Evolutionary conservation across 2,888 invertebrate species (phyloP).

Genomic region (Limnephilus marmoratus): DNA sequence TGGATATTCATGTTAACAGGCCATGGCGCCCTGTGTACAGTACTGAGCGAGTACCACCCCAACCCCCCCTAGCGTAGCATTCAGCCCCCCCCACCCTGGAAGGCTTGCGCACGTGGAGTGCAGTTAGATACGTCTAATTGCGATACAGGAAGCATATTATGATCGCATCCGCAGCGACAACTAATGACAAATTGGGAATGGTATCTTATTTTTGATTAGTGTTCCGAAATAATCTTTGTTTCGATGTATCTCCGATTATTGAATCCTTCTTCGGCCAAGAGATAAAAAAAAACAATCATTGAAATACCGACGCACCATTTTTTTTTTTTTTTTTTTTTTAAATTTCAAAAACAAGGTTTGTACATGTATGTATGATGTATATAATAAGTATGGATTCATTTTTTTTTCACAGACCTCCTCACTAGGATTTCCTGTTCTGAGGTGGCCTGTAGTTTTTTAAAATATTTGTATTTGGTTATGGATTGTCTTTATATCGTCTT

Average conservation of each 20-base stretch:
- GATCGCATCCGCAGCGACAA: background rate
- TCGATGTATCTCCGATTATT: no score
- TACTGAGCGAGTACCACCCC: background rate
- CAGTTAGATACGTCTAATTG: background rate
- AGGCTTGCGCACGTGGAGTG: background rate
- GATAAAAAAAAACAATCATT: background rate
- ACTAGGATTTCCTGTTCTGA: no score
- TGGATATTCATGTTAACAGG: slow-evolving; percentile 51
- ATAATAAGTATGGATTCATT: no score
- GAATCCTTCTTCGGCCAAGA: background rate
- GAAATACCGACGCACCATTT: background rate
- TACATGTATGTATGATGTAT: no score
- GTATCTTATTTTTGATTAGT: background rate
- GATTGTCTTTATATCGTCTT: no score
- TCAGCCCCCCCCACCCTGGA: background rate
- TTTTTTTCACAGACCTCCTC: no score
- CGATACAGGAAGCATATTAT: background rate
- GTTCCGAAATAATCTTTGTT: background rate
- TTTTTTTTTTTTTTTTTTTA: no score
- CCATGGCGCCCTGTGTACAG: slow-evolving; percentile 9
- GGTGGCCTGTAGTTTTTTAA: no score
- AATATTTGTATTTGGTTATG: no score
- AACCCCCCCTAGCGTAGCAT: background rate
- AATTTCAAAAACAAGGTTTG: no score
- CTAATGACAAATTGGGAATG: background rate